Percentiles rank a stretch among this genome's conserved stretches.
phyloP scores from a whole-genome alignment of 1,140 invertebrate genomes.

The Drusus annulatus region DNA sequence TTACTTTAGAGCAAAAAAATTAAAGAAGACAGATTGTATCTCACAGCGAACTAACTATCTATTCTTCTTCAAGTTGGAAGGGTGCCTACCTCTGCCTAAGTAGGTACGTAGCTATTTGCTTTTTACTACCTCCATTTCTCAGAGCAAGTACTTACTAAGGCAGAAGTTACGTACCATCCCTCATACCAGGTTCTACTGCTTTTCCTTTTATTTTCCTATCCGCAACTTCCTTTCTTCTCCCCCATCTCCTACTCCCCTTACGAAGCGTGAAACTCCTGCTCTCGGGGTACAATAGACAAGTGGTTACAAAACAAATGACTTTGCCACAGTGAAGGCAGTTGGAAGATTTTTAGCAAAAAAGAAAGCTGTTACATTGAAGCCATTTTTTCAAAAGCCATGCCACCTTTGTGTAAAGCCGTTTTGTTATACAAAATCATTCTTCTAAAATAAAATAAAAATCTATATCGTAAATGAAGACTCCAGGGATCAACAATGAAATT shows the following conservation, averaged over 20 bases:
- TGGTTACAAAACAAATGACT: conserved; percentile 35
- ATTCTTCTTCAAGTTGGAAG: too few relatives aligned
- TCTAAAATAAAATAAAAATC: too few relatives aligned
- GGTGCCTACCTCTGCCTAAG: too few relatives aligned
- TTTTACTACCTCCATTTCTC: not conserved
- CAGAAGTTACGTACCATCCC: too few relatives aligned
- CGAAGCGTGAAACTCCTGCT: conserved; percentile 23
- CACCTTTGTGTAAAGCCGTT: too few relatives aligned
- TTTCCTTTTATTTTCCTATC: not conserved
- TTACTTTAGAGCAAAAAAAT: too few relatives aligned
- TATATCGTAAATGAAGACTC: too few relatives aligned
- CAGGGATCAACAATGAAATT: too few relatives aligned
- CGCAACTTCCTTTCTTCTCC: not conserved
- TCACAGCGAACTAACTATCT: not conserved
- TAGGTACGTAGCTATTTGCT: not conserved
- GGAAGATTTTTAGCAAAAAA: not conserved
- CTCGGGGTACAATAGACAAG: conserved; percentile 11
- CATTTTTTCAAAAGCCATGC: not conserved
- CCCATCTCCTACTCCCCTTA: not conserved
- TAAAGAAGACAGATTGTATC: too few relatives aligned
- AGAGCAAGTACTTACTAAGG: too few relatives aligned
- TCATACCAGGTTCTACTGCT: too few relatives aligned
- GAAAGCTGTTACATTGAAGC: not conserved
- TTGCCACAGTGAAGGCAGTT: not conserved
- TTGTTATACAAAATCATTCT: too few relatives aligned